These are phyloP conservation scores for Microplitis mediator DNA, from an alignment of 1,140 invertebrate genomes.

Conservation along the genomic window DNA sequence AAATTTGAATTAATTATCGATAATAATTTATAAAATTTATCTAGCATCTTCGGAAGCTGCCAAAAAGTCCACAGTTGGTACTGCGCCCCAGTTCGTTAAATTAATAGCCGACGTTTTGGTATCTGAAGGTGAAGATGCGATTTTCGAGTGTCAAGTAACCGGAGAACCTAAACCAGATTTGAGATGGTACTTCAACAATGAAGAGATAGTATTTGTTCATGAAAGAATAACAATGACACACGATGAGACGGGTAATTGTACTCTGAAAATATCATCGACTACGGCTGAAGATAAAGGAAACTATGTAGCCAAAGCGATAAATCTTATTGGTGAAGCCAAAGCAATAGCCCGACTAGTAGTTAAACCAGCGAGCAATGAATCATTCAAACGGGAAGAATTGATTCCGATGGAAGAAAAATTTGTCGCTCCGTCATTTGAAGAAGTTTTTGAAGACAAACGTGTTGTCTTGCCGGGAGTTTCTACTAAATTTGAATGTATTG, in stretches of 20 bases:
- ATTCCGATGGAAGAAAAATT: constrained; percentile 66
- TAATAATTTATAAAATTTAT: not conserved
- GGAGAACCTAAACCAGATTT: constrained; percentile 75
- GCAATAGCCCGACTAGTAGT: constrained; percentile 80
- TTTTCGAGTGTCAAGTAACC: constrained; percentile 73
- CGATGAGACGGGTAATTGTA: constrained; percentile 64
- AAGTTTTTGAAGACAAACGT: constrained; percentile 67
- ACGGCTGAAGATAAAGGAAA: constrained; percentile 73
- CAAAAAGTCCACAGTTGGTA: constrained; percentile 9
- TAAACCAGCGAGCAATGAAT: constrained; percentile 62
- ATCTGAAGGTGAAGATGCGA: constrained; percentile 72
- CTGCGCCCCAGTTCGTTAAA: constrained; percentile 72
- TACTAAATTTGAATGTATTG: constrained; percentile 75
- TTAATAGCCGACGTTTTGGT: constrained; percentile 72
- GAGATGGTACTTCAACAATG: constrained; percentile 77
- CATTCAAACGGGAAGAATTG: constrained; percentile 51
- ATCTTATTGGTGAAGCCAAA: constrained; percentile 77
- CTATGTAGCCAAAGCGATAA: constrained; percentile 77
- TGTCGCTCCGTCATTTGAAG: constrained; percentile 69
- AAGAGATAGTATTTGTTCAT: constrained; percentile 61
- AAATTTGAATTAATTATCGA: not conserved
- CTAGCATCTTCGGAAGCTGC: constrained; percentile 16
- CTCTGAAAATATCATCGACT: constrained; percentile 66
- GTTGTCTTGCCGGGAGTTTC: constrained; percentile 61
- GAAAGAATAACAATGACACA: constrained; percentile 60